Evolutionary conservation across 2,797 vertebrate species (phyloP).

Genomic region (Enteromius trimaculatus): DNA sequence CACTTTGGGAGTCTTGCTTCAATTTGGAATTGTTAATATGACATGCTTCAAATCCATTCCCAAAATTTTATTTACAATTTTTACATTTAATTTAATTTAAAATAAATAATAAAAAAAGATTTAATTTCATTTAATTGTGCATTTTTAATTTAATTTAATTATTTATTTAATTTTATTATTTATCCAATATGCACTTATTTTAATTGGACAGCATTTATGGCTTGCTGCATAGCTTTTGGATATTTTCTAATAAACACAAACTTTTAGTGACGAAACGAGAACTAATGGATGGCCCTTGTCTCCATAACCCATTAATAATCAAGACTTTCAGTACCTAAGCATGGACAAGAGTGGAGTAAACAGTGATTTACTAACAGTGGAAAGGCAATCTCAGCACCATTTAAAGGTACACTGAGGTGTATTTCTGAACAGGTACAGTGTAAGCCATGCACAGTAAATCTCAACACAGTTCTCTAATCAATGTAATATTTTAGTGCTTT

Average conservation of each 20-base stretch:
- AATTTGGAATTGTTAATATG: background rate
- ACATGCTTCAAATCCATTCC: background rate
- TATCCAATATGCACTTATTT: background rate
- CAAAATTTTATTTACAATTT: background rate
- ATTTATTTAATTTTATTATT: background rate
- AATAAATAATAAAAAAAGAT: too few relatives aligned
- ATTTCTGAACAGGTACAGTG: background rate
- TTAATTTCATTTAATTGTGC: too few relatives aligned
- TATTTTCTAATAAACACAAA: slow-evolving; percentile 52
- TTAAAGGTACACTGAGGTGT: slow-evolving; percentile 18
- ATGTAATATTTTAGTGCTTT: background rate
- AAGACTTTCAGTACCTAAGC: slow-evolving; percentile 40
- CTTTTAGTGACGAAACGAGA: slow-evolving; percentile 50
- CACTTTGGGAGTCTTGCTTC: background rate
- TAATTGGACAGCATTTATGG: slow-evolving; percentile 37
- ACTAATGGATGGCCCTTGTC: slow-evolving; percentile 58
- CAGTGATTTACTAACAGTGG: slow-evolving; percentile 35
- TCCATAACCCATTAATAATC: slow-evolving; percentile 60
- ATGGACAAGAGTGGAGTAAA: slow-evolving; percentile 29
- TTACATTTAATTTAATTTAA: background rate
- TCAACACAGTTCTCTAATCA: background rate
- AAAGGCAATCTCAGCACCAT: slow-evolving; percentile 13
- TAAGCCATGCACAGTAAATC: background rate
- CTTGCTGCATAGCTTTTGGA: slow-evolving; percentile 52
- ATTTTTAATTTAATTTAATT: background rate